Conservation (phyloP, 2,113 vertebrate species). For the Erythrocercus mccallii region DNA sequence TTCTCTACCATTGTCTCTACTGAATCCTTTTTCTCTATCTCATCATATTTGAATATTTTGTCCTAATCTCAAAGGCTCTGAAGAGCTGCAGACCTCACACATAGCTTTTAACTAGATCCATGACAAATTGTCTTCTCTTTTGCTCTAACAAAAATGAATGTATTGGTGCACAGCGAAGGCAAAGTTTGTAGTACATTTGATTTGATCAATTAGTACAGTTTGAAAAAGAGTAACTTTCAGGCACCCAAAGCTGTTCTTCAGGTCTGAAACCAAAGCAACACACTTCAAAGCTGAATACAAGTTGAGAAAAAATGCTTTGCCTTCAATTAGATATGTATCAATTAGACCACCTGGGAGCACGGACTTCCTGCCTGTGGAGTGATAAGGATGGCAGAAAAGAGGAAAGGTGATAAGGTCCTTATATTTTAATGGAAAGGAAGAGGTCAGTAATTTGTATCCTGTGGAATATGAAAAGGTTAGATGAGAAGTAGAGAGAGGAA, state of each 20-base stretch:
- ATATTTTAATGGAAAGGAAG: constrained; percentile 11
- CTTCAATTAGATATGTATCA: constrained; percentile 36
- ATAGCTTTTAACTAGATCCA: neutral
- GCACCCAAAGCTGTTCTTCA: neutral
- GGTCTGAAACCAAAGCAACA: constrained; percentile 16
- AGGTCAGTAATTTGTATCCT: constrained; percentile 13
- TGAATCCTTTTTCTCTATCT: neutral
- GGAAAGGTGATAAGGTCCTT: neutral
- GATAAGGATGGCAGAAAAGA: constrained; percentile 1
- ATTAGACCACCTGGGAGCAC: constrained; percentile 12
- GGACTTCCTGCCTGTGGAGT: neutral
- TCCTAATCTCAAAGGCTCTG: neutral
- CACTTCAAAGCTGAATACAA: constrained; percentile 3
- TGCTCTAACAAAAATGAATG: neutral
- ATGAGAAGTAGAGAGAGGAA: neutral
- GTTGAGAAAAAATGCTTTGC: neutral
- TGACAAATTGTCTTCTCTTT: neutral
- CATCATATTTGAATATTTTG: neutral
- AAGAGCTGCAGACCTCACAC: neutral
- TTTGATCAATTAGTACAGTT: neutral
- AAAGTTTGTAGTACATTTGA: neutral
- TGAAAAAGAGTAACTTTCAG: neutral
- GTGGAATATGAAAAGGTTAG: neutral
- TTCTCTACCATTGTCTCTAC: neutral
- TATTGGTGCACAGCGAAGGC: neutral